Conservation (phyloP, 2,888 invertebrate genomes). For the Polyploca ridens region DNA sequence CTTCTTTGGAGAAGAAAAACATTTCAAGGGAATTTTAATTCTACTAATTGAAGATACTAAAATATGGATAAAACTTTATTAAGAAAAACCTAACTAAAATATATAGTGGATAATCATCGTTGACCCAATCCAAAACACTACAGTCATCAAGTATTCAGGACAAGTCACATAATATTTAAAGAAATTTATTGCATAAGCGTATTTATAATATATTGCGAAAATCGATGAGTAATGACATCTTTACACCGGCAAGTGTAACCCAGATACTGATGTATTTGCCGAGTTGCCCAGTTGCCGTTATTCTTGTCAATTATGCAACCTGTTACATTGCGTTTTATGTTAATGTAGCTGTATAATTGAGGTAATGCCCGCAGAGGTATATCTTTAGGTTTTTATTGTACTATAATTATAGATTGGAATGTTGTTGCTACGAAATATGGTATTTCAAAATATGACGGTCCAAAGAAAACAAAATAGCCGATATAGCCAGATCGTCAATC, state of each 20-base stretch:
- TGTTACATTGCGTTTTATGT: neutral
- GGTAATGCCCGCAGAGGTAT: neutral
- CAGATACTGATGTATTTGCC: neutral
- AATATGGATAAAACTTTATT: no score
- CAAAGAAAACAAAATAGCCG: no score
- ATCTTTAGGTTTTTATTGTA: neutral
- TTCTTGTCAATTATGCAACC: neutral
- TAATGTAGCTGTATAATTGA: neutral
- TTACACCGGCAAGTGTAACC: slow-evolving; percentile 3
- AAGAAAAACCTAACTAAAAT: neutral
- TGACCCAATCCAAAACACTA: neutral
- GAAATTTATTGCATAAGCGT: neutral
- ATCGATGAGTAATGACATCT: slow-evolving; percentile 1
- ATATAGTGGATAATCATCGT: neutral
- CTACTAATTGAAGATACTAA: no score
- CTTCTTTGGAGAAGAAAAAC: no score
- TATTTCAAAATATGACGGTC: no score
- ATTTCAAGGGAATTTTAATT: no score
- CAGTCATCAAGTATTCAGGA: neutral
- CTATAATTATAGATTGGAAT: neutral
- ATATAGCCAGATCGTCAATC: no score
- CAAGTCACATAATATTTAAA: neutral
- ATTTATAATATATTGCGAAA: neutral
- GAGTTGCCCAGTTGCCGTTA: neutral
- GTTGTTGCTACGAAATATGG: no score